Percentiles rank a stretch among this genome's conserved stretches.
Evolutionary conservation across 2,888 invertebrate genomes (phyloP).

Genomic region (Penaeus monodon): DNA sequence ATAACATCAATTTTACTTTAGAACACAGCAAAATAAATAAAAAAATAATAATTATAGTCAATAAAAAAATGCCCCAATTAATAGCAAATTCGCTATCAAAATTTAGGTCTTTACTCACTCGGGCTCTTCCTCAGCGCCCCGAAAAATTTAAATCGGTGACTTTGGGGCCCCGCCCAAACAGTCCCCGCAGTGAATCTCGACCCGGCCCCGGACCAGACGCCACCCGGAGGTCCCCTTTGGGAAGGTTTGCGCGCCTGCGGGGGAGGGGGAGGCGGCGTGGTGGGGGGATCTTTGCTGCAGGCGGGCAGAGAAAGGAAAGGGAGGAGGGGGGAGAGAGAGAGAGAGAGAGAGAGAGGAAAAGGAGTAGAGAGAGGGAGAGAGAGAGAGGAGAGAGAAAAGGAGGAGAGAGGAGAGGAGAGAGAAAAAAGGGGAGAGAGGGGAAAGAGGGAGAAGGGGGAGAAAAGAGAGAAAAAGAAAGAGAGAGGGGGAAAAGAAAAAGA

Average conservation of each 20-base stretch:
- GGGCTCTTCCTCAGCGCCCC: slow-evolving; percentile 32
- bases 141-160: slow-evolving; percentile 25
- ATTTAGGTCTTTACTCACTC: not conserved
- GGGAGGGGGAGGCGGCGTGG: not conserved
- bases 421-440: too few relatives aligned
- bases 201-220: not conserved
- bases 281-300: too few relatives aligned
- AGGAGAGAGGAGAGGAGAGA: not conserved
- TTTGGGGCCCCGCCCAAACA: slow-evolving; percentile 16
- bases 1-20: too few relatives aligned
- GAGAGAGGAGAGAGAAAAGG: not conserved
- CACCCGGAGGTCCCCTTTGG: not conserved
- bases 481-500: too few relatives aligned
- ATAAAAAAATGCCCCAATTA: too few relatives aligned
- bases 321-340: too few relatives aligned
- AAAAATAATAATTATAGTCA: too few relatives aligned
- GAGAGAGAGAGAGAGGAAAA: not conserved
- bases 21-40: too few relatives aligned
- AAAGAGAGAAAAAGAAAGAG: too few relatives aligned
- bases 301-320: not conserved
- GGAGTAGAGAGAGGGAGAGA: not conserved
- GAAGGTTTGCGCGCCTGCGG: slow-evolving; percentile 33
- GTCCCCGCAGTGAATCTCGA: not conserved
- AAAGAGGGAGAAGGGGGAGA: not conserved
- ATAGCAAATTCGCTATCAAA: too few relatives aligned